A percentile compares a stretch with the other conserved stretches of the same genome.
These are phyloP conservation scores for Orchesellides sinensis DNA, from an alignment of 2,888 invertebrate species.

Conservation along the genomic window DNA sequence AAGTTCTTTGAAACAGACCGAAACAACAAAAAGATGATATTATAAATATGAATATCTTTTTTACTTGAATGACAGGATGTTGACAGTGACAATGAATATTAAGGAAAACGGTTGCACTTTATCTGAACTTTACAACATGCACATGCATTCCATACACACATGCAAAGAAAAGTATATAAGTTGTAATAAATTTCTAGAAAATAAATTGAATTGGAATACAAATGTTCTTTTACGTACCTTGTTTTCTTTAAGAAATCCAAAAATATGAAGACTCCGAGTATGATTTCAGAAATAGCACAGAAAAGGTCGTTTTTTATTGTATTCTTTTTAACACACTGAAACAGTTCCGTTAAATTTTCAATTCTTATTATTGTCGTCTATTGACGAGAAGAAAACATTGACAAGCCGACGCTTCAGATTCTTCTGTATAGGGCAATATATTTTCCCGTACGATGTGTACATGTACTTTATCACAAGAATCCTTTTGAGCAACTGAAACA, in stretches of 20 bases:
- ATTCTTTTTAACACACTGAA: conserved; percentile 19
- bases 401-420: background rate
- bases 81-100: too few relatives aligned
- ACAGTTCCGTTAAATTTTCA: conserved; percentile 19
- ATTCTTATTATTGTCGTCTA: background rate
- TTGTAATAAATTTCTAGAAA: background rate
- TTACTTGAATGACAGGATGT: too few relatives aligned
- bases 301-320: background rate
- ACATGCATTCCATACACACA: too few relatives aligned
- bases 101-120: too few relatives aligned
- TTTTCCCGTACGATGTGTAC: too few relatives aligned
- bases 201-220: background rate
- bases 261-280: background rate
- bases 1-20: too few relatives aligned
- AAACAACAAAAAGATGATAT: too few relatives aligned
- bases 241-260: background rate
- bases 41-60: too few relatives aligned
- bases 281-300: background rate
- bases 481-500: conserved; percentile 16
- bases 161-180: background rate
- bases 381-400: background rate
- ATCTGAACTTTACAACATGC: too few relatives aligned
- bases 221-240: background rate
- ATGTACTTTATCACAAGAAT: conserved; percentile 9
- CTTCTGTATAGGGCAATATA: background rate